Conservation (phyloP, 2,113 vertebrate genomes). For the Clinocottus analis region DNA sequence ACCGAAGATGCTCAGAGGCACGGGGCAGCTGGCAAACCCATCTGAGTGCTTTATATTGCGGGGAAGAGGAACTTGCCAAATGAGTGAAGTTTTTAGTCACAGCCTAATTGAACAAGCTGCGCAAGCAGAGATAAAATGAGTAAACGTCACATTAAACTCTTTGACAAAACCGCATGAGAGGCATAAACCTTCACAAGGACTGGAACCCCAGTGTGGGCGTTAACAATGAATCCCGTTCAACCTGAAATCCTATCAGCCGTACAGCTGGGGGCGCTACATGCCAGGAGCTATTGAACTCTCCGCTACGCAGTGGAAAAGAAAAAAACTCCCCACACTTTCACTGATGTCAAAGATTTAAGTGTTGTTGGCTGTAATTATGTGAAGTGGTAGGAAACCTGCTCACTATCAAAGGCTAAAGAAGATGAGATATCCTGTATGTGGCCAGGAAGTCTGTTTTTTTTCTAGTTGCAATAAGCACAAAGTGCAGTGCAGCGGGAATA, state of each 20-base stretch:
- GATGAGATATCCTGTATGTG: slow-evolving; percentile 35
- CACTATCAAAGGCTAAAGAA: slow-evolving; percentile 34
- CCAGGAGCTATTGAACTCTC: slow-evolving; percentile 33
- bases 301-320: background rate
- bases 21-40: slow-evolving; percentile 38
- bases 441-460: slow-evolving; percentile 41
- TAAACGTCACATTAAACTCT: slow-evolving; percentile 46
- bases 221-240: slow-evolving; percentile 24
- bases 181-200: slow-evolving; percentile 21
- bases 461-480: slow-evolving; percentile 1
- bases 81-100: slow-evolving; percentile 44
- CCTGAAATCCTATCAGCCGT: slow-evolving; percentile 49
- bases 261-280: slow-evolving; percentile 77
- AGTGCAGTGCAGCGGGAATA: slow-evolving; percentile 19
- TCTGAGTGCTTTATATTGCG: slow-evolving; percentile 29
- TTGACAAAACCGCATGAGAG: slow-evolving; percentile 26
- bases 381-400: slow-evolving; percentile 44
- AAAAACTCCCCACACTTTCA: slow-evolving; percentile 23
- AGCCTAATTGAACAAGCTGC: slow-evolving; percentile 50
- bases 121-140: slow-evolving; percentile 45
- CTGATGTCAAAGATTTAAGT: slow-evolving; percentile 27
- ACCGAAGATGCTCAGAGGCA: slow-evolving; percentile 45
- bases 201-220: slow-evolving; percentile 13
- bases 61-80: slow-evolving; percentile 29
- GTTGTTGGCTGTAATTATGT: slow-evolving; percentile 40